phyloP scores from a whole-genome alignment of 2,113 vertebrate species.

The Isurus oxyrinchus region DNA sequence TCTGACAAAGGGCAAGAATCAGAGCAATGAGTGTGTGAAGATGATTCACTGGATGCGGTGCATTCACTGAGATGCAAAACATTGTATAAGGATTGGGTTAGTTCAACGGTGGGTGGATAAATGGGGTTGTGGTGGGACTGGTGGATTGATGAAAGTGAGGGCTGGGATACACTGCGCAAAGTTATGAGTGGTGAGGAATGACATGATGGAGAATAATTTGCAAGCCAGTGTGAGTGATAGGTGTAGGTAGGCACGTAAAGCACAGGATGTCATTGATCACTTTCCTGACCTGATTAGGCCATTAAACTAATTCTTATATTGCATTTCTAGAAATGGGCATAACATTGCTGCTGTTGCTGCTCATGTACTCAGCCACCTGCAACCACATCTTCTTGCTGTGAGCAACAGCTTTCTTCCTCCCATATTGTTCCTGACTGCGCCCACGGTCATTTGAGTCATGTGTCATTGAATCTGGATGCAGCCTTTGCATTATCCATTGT shows the following conservation, averaged over 20 bases:
- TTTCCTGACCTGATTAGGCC: neutral
- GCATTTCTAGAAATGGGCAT: neutral
- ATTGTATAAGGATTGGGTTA: neutral
- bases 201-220: neutral
- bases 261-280: neutral
- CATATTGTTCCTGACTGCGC: neutral
- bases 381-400: neutral
- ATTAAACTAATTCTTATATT: neutral
- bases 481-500: neutral
- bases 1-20: neutral
- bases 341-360: neutral
- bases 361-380: neutral
- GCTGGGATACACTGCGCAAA: neutral
- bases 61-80: neutral
- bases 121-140: neutral
- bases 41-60: neutral
- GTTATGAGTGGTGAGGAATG: neutral
- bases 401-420: neutral
- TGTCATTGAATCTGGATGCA: neutral
- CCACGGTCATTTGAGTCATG: neutral
- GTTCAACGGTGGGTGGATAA: neutral
- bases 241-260: neutral
- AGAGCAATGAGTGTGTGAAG: neutral
- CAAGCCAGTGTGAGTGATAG: neutral
- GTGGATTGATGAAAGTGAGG: neutral